phyloP scores from a whole-genome alignment of 2,888 invertebrate species.

The Drosophila silvestris region DNA sequence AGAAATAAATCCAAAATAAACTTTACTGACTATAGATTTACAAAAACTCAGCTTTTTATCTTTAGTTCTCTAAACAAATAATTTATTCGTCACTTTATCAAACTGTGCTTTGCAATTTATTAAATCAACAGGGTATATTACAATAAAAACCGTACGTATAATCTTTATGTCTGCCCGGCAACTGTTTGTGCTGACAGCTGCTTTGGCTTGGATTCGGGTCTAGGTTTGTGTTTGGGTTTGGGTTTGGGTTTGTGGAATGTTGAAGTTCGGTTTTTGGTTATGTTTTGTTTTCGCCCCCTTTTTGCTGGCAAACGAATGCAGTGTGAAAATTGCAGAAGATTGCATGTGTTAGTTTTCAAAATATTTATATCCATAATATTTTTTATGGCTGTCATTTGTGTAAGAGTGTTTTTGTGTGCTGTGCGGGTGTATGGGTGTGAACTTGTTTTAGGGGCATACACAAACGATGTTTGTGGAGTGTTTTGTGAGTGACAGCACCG shows the following conservation, averaged over 20 bases:
- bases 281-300: constrained; percentile 35
- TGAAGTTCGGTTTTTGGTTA: constrained; percentile 35
- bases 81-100: not conserved
- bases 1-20: not conserved
- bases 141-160: constrained; percentile 44
- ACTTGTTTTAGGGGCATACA: constrained; percentile 48
- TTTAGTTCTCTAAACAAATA: not conserved
- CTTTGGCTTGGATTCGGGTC: constrained; percentile 28
- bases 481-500: constrained; percentile 65
- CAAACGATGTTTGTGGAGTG: constrained; percentile 69
- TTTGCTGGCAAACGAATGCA: constrained; percentile 32
- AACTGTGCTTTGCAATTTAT: not conserved
- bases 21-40: not conserved
- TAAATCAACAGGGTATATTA: constrained; percentile 8
- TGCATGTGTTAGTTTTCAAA: constrained; percentile 72
- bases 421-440: constrained; percentile 15
- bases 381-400: constrained; percentile 67
- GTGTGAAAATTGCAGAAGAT: constrained; percentile 75
- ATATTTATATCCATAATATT: constrained; percentile 74
- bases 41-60: not conserved
- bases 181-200: constrained; percentile 77
- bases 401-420: constrained; percentile 15
- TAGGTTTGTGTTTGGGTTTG: constrained; percentile 17
- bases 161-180: constrained; percentile 75
- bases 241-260: constrained; percentile 8